Evolutionary conservation across 2,797 vertebrate genomes (phyloP), one percentile per base, ranked within the genome.

Genomic region (Urophycis tenuis): DNA sequence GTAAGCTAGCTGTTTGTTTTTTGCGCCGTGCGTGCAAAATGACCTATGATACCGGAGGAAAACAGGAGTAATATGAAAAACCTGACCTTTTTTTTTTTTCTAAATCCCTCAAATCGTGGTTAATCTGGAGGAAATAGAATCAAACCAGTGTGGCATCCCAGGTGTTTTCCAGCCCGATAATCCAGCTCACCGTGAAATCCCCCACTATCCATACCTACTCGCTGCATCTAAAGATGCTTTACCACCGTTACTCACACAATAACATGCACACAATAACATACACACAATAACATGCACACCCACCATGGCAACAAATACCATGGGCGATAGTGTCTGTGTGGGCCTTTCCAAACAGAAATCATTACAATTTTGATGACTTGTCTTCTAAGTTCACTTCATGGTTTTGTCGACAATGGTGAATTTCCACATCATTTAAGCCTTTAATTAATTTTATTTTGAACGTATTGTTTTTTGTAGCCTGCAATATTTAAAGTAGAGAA

Each of bases 31-130:
- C 76, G 77, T 76, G 35, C 79, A 82, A 78, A 76, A 3, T 74
- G 49, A 74, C 45, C 71, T 1, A 8, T 76, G 80, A 88, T 84
- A 83, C 75, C 78, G 17, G 25, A 73, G 80, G 83, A 89, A 90
- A 90, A 86, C 89, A 84, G 76, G 69, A 30, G 86, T 89, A 7
- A 69, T 29, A 31, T 29, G n/a, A 30, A 69, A 70, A 15, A 70
- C 31, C 29, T 25, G n/a, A 25, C 25, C 88, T 88, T 87, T 72
- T 22, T 0, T 0, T 75, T 80, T 85, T 0, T 0, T 75, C 80
- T 85, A 86, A 88, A 83, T 83, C 87, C 86, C 79, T 79, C 32
- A 81, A 87, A 85, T 90, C 81, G 88, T 85, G 85, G 89, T 87
- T 91, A 89, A 91, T 88, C 89, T 89, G 78, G 79, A 79, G 83